Percentiles rank a stretch among this genome's conserved stretches.
These are phyloP conservation scores for Euwallacea similis DNA, from an alignment of 1,140 invertebrate species.

Conservation along the genomic window DNA sequence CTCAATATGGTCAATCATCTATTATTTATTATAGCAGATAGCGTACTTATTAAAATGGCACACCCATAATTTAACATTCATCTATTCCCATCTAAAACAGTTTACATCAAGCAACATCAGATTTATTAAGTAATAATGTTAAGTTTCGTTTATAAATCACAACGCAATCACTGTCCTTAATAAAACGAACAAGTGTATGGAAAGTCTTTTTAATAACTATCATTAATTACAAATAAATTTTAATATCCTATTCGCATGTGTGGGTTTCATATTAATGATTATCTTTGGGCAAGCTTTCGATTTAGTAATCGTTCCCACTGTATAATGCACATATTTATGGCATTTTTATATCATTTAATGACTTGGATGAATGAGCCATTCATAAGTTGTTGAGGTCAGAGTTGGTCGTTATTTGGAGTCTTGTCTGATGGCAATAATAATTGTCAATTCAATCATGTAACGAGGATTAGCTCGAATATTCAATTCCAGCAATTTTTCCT, in stretches of 20 bases:
- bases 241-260: constrained; percentile 30
- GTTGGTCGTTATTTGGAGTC: constrained; percentile 1
- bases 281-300: constrained; percentile 16
- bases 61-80: constrained; percentile 1
- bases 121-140: constrained; percentile 26
- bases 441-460: too few species aligned
- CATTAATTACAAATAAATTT: constrained; percentile 32
- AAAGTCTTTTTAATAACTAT: constrained; percentile 28
- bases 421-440: too few species aligned
- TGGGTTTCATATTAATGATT: constrained; percentile 32
- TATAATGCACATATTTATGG: constrained; percentile 20
- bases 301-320: constrained; percentile 23
- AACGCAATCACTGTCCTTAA: constrained; percentile 25
- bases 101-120: constrained; percentile 6
- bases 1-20: too few species aligned
- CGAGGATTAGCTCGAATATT: too few species aligned
- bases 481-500: too few species aligned
- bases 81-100: constrained; percentile 14
- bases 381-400: not conserved
- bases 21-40: too few species aligned
- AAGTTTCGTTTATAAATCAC: constrained; percentile 30
- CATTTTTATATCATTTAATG: constrained; percentile 12
- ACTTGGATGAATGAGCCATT: constrained; percentile 21
- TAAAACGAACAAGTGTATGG: constrained; percentile 27
- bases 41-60: constrained; percentile 4